phyloP scores from a whole-genome alignment of 2,888 invertebrate genomes.

The Rhimphoctona megacephalus region DNA sequence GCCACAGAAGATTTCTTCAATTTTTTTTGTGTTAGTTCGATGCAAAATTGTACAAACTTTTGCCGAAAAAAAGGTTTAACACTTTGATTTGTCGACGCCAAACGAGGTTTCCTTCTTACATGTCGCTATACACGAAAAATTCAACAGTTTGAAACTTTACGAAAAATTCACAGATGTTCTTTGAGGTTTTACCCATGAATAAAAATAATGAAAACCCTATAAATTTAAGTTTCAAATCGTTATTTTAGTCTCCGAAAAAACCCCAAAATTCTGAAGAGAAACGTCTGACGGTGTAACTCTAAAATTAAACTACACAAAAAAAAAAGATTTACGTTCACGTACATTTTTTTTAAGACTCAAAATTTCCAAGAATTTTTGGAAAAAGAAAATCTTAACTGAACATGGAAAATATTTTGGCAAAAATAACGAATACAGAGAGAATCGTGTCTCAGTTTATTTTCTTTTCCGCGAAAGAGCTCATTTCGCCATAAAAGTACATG shows the following conservation, averaged over 20 bases:
- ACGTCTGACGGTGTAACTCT: too few relatives aligned
- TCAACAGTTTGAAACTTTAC: too few relatives aligned
- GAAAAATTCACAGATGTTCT: too few relatives aligned
- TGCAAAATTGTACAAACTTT: background rate
- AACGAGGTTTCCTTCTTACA: too few relatives aligned
- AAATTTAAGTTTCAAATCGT: too few relatives aligned
- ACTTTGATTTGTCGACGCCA: background rate
- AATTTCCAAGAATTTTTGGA: background rate
- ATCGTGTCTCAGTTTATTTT: background rate
- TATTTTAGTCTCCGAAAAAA: too few relatives aligned
- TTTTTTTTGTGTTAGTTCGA: background rate
- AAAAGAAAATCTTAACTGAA: background rate
- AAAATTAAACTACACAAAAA: background rate
- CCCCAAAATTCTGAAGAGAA: too few relatives aligned
- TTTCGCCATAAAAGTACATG: conserved; percentile 51
- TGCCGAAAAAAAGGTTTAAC: background rate
- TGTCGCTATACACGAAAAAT: too few relatives aligned
- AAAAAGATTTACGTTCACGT: background rate
- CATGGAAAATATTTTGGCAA: background rate
- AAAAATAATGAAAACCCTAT: background rate
- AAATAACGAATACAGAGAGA: conserved; percentile 1
- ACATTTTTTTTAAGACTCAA: background rate
- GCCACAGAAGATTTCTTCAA: background rate
- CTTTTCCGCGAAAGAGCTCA: conserved; percentile 22
- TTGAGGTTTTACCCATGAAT: too few relatives aligned